Evolutionary conservation across 2,797 vertebrate species (phyloP).

Genomic region (Cyprinodon diabolis): DNA sequence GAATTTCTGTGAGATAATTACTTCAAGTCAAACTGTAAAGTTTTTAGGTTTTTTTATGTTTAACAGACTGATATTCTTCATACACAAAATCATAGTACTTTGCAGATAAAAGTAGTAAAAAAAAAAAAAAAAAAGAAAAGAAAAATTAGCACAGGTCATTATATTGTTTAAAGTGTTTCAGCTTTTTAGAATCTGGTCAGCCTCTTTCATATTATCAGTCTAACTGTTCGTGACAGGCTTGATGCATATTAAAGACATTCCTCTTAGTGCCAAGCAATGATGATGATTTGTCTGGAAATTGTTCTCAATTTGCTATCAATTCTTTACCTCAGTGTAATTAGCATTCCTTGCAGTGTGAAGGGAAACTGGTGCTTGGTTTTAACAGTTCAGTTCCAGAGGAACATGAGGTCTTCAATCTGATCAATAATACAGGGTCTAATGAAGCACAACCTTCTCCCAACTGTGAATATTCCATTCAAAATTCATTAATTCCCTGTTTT

Average conservation of each 20-base stretch:
- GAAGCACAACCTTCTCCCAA: conserved; percentile 73
- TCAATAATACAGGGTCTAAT: conserved; percentile 85
- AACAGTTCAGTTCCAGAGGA: conserved; percentile 71
- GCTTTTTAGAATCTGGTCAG: conserved; percentile 18
- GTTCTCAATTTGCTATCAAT: conserved; percentile 80
- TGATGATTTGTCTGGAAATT: conserved; percentile 78
- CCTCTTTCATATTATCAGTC: conserved; percentile 21
- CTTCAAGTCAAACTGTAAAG: too few species aligned
- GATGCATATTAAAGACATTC: conserved; percentile 75
- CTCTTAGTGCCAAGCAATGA: conserved; percentile 69
- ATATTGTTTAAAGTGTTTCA: conserved; percentile 2
- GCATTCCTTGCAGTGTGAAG: conserved; percentile 60
- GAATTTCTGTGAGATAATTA: not conserved
- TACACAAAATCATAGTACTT: not conserved
- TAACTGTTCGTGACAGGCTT: conserved; percentile 65
- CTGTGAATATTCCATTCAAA: conserved; percentile 83
- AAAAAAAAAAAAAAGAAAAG: too few species aligned
- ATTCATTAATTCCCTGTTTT: conserved; percentile 86
- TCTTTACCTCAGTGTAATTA: conserved; percentile 74
- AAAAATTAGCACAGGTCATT: not conserved
- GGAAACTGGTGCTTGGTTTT: conserved; percentile 39
- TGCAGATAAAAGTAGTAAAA: not conserved
- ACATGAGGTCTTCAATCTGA: conserved; percentile 75
- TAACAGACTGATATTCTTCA: not conserved
- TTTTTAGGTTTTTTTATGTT: not conserved